Conservation (phyloP, 2,797 vertebrate genomes). For the Acrocephalus scirpaceus region DNA sequence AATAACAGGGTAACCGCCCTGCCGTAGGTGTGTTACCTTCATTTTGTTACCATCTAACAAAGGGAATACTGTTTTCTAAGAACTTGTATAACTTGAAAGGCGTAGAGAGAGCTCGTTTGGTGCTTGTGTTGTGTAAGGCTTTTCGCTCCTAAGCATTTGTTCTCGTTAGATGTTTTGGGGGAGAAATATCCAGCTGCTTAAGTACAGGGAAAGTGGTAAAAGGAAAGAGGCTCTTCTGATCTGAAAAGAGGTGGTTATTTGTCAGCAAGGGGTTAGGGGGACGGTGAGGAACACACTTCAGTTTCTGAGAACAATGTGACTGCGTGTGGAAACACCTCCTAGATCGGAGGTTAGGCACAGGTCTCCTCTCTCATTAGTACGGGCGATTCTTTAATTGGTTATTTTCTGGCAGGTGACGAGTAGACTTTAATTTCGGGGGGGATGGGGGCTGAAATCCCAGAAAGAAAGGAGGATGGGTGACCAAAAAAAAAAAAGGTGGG, state of each 20-base stretch:
- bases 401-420: constrained; percentile 74
- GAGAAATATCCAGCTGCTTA: neutral
- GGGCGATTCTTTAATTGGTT: constrained; percentile 48
- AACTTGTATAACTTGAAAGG: constrained; percentile 67
- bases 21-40: constrained; percentile 59
- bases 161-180: neutral
- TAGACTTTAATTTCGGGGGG: constrained; percentile 23
- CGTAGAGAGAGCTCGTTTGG: constrained; percentile 47
- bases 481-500: neutral
- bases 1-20: constrained; percentile 57
- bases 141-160: constrained; percentile 63
- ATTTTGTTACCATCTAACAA: constrained; percentile 51
- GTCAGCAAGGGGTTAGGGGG: neutral
- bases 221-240: constrained; percentile 50
- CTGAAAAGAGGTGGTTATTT: neutral
- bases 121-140: constrained; percentile 36
- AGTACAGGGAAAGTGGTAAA: constrained; percentile 32
- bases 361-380: constrained; percentile 25
- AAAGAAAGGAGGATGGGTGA: neutral
- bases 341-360: neutral
- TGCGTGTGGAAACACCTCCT: constrained; percentile 1
- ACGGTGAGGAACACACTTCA: neutral
- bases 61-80: constrained; percentile 62
- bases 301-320: constrained; percentile 33
- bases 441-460: neutral